Percentiles rank a stretch among this genome's conserved stretches.
phyloP scores from a whole-genome alignment of 2,113 vertebrate genomes.

The Oryzias curvinotus region DNA sequence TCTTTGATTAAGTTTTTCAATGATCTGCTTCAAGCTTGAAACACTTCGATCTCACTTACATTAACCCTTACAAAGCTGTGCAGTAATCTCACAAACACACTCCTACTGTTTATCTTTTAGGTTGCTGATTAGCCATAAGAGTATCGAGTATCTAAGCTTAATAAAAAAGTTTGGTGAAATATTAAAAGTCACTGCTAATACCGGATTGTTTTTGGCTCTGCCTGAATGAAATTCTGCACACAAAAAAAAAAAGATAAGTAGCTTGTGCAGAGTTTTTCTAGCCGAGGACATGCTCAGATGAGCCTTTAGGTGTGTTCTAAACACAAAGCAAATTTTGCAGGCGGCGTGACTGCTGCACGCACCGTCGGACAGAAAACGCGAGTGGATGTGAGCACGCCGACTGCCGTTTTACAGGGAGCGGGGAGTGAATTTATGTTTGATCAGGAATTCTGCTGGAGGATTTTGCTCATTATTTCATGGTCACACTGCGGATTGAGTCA shows the following conservation, averaged over 20 bases:
- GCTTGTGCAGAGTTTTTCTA: neutral
- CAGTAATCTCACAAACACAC: too few species aligned
- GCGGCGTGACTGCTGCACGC: neutral
- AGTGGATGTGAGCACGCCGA: neutral
- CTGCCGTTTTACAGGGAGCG: constrained; percentile 14
- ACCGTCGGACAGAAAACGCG: constrained; percentile 1
- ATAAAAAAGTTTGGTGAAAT: too few species aligned
- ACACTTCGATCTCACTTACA: too few species aligned
- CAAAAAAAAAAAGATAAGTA: neutral
- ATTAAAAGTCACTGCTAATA: too few species aligned
- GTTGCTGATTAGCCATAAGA: too few species aligned
- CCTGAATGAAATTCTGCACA: too few species aligned
- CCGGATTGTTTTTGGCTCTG: too few species aligned
- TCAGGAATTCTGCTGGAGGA: constrained; percentile 9
- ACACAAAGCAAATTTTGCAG: constrained; percentile 2
- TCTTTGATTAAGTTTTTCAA: too few species aligned
- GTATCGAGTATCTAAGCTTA: too few species aligned
- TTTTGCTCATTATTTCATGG: constrained; percentile 31
- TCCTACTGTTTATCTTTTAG: too few species aligned
- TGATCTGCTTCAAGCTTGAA: too few species aligned
- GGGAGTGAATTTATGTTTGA: constrained; percentile 24
- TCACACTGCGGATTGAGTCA: neutral
- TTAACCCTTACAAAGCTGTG: too few species aligned
- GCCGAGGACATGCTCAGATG: constrained; percentile 1
- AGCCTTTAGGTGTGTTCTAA: constrained; percentile 15